Base-by-base conservation (phyloP, 2,888 invertebrate genomes). In the Leucophenga montana region DNA sequence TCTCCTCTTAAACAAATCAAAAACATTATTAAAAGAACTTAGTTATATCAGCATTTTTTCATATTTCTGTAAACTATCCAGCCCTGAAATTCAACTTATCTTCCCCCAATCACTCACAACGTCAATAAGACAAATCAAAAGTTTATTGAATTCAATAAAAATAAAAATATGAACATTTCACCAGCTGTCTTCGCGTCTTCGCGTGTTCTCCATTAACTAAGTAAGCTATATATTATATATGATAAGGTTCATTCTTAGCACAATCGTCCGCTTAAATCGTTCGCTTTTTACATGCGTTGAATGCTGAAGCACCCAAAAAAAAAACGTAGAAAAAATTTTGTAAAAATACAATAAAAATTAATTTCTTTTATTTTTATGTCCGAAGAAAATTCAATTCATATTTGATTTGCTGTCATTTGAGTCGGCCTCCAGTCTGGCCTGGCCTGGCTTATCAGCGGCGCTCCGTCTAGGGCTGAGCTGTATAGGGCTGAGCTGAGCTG, bases 271-370 rank as follows among this genome's bases (percentile, higher is more conserved):
- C 11, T 39, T 11, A 11, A 39, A 39, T 39, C 39, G 8, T 39
- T 8, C 3, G 1, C 39, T 5, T 39, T 39, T 39, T 39, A 2
- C 27, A 14, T 46, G 46, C 46, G 2, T 46, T 14, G n/a, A 2
- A 46, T 14, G 6, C n/a, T 50, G n/a, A 13, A 61, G 16, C 31
- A 59, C 22, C 22, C 18, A 44, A 27, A 59, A 59, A 14, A 9
- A 59, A 61, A 39, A 61, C 61, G 33, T 2, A 27, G 4, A 27
- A 11, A 44, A 6, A 70, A 68, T 48, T 39, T 67, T 68, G 71
- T 66, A 73, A 71, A 67, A 71, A 61, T 53, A 71, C 71, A 72
- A 74, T 72, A 75, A 74, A 71, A 72, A 72, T 72, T 74, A 75
- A 74, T 75, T 75, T 73, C 73, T 70, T 74, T 71, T 71, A 66